Evolutionary conservation across 2,888 invertebrate species (phyloP), one percentile per base, ranked within the genome.

Genomic region (Endotricha flammealis): DNA sequence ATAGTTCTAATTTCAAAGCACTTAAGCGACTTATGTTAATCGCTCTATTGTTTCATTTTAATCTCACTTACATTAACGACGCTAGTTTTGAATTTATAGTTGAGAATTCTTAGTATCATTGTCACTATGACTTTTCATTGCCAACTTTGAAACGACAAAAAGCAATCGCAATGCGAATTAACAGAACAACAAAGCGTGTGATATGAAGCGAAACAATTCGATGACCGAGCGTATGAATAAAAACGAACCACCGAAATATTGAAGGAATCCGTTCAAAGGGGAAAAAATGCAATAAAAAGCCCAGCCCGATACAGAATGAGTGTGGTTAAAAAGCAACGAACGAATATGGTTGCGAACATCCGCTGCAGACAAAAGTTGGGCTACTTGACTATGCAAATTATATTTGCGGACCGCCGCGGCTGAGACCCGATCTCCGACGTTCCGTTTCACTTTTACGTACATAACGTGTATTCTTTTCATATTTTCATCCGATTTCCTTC

Each of bases 361-460:
- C 79, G 82, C 62, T 72, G 76, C 83, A 83, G 80, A 83, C 86
- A 81, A 83, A 83, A 79, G 81, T 86, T 77, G 57, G 78, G 71
- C 82, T 85, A 87, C 82, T 87, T 86, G 86, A 66, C 82, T 86
- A 87, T 87, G 87, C 87, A 87, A 87, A 87, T 87, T 87, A 86
- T 86, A 87, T 87, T 87, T 87, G 86, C 87, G 75, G 86, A 87
- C 87, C 75, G 76, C 76, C 73, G 69, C 74, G 74, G 66, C 68
- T 67, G 75, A 72, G 79, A 75, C 76, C 71, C 80, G 82, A 85
- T 85, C 83, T 78, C 75, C 75, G 65, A 72, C 80, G 68, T 83
- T 85, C 70, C 87, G 76, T 87, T 87, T 82, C 82, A 79, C 81
- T 81, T 79, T 67, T 77, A 68, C 72, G 71, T 78, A 72, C 63